A percentile compares a stretch with the other conserved stretches of the same genome.
phyloP scores from a whole-genome alignment of 2,888 invertebrate genomes.

The Vandiemenella viatica region DNA sequence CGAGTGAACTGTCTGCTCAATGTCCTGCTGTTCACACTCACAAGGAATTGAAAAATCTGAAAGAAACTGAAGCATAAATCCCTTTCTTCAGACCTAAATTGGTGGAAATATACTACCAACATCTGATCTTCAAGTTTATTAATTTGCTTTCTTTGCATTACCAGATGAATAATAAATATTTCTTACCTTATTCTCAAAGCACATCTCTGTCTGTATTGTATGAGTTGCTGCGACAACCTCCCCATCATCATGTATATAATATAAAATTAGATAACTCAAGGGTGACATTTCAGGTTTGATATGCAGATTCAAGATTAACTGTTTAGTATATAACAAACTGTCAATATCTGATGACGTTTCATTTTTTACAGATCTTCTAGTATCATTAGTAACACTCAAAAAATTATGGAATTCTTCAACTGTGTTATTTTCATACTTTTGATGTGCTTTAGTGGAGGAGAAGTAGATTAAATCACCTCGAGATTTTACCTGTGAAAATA shows the following conservation, averaged over 20 bases:
- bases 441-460: too few species aligned
- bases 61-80: too few species aligned
- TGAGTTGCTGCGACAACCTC: slow-evolving; percentile 41
- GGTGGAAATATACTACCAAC: too few species aligned
- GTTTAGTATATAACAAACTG: not conserved
- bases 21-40: too few species aligned
- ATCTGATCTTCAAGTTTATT: too few species aligned
- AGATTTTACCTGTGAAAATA: slow-evolving; percentile 28
- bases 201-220: slow-evolving; percentile 37
- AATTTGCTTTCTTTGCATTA: too few species aligned
- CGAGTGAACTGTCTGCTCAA: too few species aligned
- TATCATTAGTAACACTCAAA: not conserved
- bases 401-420: not conserved
- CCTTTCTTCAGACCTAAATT: too few species aligned
- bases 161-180: too few species aligned
- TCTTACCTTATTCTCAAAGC: slow-evolving; percentile 41
- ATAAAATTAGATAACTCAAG: slow-evolving; percentile 36
- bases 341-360: not conserved
- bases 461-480: slow-evolving; percentile 23
- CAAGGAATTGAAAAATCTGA: too few species aligned
- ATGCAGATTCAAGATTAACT: slow-evolving; percentile 22
- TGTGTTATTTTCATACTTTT: not conserved
- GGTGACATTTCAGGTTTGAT: slow-evolving; percentile 38
- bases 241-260: slow-evolving; percentile 36
- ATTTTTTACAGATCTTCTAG: not conserved